Base-by-base conservation (phyloP, 2,888 invertebrate species). In the Cosmopolites sordidus region DNA sequence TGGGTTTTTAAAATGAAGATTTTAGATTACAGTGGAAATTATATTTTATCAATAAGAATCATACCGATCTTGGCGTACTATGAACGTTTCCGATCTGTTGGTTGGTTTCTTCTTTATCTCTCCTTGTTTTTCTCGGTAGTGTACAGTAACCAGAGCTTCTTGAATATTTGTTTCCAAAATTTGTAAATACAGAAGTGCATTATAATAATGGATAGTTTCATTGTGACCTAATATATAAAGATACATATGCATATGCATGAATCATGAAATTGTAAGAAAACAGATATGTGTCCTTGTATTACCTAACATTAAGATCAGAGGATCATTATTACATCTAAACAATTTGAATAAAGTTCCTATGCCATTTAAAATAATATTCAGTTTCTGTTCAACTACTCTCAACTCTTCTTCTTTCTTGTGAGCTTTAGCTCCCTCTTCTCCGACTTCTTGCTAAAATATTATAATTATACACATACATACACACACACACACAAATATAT, bases 111-210 rank as follows among this genome's bases (percentile, higher is more conserved):
- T 54, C 39, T 48, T 48, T 5, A 11, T 1, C 9, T 44, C 18
- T 8, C 38, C 49, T 17, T 58, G 58, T 51, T 64, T 69, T 54
- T 73, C 71, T 47, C 64, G 66, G 46, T 64, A 76, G 58, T 76
- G 73, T n/a, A 76, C 79, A 46, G 79, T 74, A 60, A 77, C 78
- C 43, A 88, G 78, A 58, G 86, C 78, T 62, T 87, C 84, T 27
- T 79, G 78, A 12, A 86, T 83, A 51, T 84, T 82, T 67, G 86
- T 83, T 67, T 92, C 92, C 59, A 94, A 81, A 38, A 91, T 83
- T 60, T 88, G 87, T 64, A 93, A 79, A 69, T 89, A 91, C 11
- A 92, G 79, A 53, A 88, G 81, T 1, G 88, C 88, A 74, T 92
- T 94, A 63, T 83, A 81, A 46, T 80, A 78, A 50, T 83, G 86